Base-by-base conservation (phyloP, 2,797 vertebrate genomes). In the Heteromormyrus szaboi region DNA sequence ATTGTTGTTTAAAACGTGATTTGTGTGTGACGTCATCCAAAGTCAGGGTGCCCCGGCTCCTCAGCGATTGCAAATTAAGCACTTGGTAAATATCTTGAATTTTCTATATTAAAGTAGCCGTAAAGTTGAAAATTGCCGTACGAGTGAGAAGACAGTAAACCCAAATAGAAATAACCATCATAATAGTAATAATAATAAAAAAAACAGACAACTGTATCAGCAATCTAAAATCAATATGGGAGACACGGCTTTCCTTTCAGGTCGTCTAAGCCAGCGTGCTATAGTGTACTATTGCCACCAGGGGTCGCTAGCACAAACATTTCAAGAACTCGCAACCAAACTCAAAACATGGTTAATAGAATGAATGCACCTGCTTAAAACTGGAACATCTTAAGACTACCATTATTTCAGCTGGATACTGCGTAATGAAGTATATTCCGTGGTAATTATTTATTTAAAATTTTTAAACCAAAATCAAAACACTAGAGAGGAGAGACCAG, bases 331-430 rank as follows among this genome's bases (percentile, higher is more conserved):
- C 33, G 25, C 51, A 56, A 88, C 37, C 76, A 44, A 79, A 79
- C 37, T 19, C 72, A 19, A 81, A 81, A 81, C 41, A 76, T 76
- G 37, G 41, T 37, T 81, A 81, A 81, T 81, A 81, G 37, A 81
- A 81, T 81, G 19, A 81, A 46, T 19, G 6, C 37, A 46, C 76
- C 76, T 44, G 76, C 76, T 81, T 81, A 79, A 87, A 89, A 83
- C 41, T n/a, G 9, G 9, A 65, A 87, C 3, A 44, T 84, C 19
- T 87, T 41, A 87, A 86, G 51, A 62, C 51, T 56, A 86, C 85
- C 19, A 68, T 54, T 54, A 62, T 59, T 17, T 86, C 9, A 59
- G 22, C 37, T 87, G 54, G 54, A 62, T 62, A 53, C 25, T 50
- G 54, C 4, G n/a, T 68, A 50, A 87, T 68, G 22, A 14, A 48